Percentiles rank a stretch among this genome's conserved stretches.
These are phyloP conservation scores for Microcebus tavaratra DNA, from an alignment of 2,113 vertebrate species.

Conservation along the genomic window DNA sequence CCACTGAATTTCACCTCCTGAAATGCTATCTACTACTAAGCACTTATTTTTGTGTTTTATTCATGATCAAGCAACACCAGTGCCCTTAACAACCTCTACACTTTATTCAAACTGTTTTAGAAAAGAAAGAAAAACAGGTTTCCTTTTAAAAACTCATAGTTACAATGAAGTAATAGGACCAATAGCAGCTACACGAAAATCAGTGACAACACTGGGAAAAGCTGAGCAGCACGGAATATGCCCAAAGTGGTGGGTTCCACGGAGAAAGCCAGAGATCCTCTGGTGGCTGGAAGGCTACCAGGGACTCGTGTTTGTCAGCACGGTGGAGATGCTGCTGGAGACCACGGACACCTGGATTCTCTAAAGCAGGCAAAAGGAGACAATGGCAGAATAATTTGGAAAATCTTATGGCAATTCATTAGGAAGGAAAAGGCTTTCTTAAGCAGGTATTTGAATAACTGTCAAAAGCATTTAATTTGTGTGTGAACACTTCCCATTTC, in stretches of 20 bases:
- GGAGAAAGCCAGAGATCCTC: not conserved
- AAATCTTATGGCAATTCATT: not conserved
- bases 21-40: slow-evolving; percentile 14
- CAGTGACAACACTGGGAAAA: not conserved
- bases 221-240: not conserved
- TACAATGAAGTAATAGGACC: not conserved
- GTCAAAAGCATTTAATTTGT: not conserved
- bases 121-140: not conserved
- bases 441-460: not conserved
- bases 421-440: not conserved
- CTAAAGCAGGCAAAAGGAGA: not conserved
- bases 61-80: slow-evolving; percentile 24
- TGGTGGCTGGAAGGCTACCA: not conserved
- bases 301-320: not conserved
- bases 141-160: not conserved
- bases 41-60: slow-evolving; percentile 28
- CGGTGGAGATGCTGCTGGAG: not conserved
- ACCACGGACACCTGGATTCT: not conserved
- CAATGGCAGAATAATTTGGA: not conserved
- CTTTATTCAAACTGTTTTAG: slow-evolving; percentile 11
- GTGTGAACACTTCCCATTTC: not conserved
- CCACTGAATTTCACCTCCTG: not conserved
- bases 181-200: not conserved
- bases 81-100: not conserved
- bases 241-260: not conserved